These are phyloP conservation scores for Malurus elegans DNA, from an alignment of 2,113 vertebrate species.

Conservation along the genomic window DNA sequence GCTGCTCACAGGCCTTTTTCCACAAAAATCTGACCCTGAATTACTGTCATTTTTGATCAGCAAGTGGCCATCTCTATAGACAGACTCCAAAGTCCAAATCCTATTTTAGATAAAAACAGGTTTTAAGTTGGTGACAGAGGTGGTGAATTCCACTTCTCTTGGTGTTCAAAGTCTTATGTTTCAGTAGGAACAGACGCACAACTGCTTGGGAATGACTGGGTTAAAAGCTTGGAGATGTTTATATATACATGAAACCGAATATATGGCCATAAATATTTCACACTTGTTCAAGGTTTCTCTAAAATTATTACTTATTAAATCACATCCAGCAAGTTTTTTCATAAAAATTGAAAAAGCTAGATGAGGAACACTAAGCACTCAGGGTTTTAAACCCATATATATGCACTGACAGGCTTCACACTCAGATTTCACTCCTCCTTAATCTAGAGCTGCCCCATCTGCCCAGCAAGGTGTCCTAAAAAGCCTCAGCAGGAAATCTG, in stretches of 20 bases:
- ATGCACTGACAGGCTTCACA: neutral
- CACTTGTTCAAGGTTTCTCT: neutral
- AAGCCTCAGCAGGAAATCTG: neutral
- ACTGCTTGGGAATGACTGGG: neutral
- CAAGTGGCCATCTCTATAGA: neutral
- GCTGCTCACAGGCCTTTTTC: neutral
- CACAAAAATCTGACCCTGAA: neutral
- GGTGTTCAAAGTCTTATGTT: neutral
- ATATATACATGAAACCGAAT: fast-evolving
- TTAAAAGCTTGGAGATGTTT: neutral
- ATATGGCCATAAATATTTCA: neutral
- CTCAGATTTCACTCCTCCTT: neutral
- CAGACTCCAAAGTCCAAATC: neutral
- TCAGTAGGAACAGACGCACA: neutral
- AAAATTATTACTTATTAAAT: neutral
- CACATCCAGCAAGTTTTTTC: neutral
- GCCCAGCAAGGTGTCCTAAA: neutral
- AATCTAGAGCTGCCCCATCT: neutral
- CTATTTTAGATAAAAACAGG: neutral
- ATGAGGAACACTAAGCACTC: neutral
- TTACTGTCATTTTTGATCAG: neutral
- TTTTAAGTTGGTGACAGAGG: neutral
- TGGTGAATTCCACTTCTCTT: neutral
- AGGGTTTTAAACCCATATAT: neutral
- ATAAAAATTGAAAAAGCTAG: neutral